These are phyloP conservation scores for Anticlea derivata DNA, from an alignment of 2,888 invertebrate species.

Conservation along the genomic window DNA sequence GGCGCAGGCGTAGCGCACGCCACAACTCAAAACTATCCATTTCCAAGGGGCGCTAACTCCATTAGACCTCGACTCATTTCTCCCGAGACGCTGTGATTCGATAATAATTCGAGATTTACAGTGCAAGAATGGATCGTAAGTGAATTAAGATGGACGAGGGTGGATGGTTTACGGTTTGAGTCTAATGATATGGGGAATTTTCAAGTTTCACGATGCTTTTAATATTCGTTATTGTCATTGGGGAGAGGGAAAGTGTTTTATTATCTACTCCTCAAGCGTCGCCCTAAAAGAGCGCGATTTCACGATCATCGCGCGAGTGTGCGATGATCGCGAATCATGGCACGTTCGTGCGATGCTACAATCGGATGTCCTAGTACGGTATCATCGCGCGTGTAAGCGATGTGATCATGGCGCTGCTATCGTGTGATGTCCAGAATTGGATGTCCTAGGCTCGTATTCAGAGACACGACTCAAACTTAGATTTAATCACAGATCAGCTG, in stretches of 20 bases:
- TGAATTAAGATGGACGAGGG: constrained; percentile 70
- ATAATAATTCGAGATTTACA: constrained; percentile 64
- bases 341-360: no score
- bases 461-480: no score
- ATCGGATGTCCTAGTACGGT: no score
- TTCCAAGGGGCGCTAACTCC: constrained; percentile 53
- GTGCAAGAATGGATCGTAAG: constrained; percentile 57
- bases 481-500: no score
- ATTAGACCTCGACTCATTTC: constrained; percentile 73
- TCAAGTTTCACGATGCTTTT: constrained; percentile 15
- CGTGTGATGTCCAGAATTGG: no score
- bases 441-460: no score
- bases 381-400: no score
- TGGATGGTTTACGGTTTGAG: constrained; percentile 37
- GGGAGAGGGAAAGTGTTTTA: constrained; percentile 2
- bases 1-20: constrained; percentile 28
- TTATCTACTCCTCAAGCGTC: no score
- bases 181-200: constrained; percentile 31
- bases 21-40: constrained; percentile 60
- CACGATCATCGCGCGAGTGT: no score
- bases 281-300: no score
- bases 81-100: constrained; percentile 61
- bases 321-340: no score
- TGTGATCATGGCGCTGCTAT: no score
- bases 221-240: constrained; percentile 10